phyloP scores from a whole-genome alignment of 1,140 invertebrate species.

The Aphidius gifuensis region DNA sequence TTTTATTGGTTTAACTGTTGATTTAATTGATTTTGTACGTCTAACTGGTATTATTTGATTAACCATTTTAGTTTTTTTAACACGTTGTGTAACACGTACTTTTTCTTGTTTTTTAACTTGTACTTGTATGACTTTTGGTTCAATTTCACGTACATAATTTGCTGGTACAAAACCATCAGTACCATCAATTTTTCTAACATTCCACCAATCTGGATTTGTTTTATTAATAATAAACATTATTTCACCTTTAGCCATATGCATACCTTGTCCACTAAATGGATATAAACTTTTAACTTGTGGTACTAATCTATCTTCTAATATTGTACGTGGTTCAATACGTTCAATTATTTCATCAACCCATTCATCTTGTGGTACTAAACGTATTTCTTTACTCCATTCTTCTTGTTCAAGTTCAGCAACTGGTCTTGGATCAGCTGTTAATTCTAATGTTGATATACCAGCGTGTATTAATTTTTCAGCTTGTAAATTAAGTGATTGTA shows the following conservation, averaged over 20 bases:
- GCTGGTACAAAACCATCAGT: conserved; percentile 96
- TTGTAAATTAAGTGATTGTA: conserved; percentile 80
- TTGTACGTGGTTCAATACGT: conserved; percentile 76
- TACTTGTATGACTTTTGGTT: conserved; percentile 80
- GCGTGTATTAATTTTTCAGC: conserved; percentile 77
- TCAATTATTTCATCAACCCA: conserved; percentile 89
- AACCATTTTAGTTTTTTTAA: conserved; percentile 87
- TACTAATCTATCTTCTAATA: conserved; percentile 81
- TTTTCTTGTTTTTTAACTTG: conserved; percentile 81
- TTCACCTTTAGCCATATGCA: conserved; percentile 84
- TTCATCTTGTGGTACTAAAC: conserved; percentile 82
- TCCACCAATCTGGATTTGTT: conserved; percentile 98
- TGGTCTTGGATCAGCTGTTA: conserved; percentile 66
- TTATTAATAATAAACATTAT: conserved; percentile 90
- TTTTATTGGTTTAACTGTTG: conserved; percentile 55
- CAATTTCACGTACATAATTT: conserved; percentile 93
- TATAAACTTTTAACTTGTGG: conserved; percentile 89
- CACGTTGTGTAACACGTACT: conserved; percentile 76
- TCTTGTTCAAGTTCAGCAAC: conserved; percentile 65
- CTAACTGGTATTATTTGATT: conserved; percentile 78
- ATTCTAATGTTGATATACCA: conserved; percentile 73
- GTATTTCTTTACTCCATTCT: conserved; percentile 74
- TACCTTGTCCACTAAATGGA: conserved; percentile 90
- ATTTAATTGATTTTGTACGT: conserved; percentile 58
- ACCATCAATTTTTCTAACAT: conserved; percentile 85